These are phyloP conservation scores for Parasteatoda tepidariorum DNA, from an alignment of 1,140 invertebrate species.

Conservation along the genomic window DNA sequence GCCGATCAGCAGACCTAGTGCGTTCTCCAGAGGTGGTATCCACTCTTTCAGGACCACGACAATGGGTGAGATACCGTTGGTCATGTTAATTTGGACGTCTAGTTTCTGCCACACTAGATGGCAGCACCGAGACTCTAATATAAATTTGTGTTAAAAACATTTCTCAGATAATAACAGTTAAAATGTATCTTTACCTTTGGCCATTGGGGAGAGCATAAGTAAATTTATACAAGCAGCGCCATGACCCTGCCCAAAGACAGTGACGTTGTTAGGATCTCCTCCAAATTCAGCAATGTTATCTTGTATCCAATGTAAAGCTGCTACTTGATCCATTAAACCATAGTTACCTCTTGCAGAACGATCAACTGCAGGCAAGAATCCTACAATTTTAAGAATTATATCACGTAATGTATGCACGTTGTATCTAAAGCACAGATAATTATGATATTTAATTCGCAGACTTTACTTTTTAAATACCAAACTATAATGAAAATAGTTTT, in stretches of 20 bases:
- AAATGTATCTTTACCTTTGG: conserved; percentile 84
- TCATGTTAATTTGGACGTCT: too few relatives aligned
- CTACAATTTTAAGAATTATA: conserved; percentile 70
- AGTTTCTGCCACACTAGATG: too few relatives aligned
- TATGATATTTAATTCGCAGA: too few relatives aligned
- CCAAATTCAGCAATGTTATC: too few relatives aligned
- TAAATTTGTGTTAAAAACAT: too few relatives aligned
- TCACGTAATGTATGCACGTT: background rate
- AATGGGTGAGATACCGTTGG: too few relatives aligned
- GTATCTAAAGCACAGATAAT: background rate
- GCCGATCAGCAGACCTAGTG: too few relatives aligned
- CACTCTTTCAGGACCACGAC: too few relatives aligned
- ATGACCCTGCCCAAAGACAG: conserved; percentile 92
- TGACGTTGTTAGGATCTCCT: conserved; percentile 92
- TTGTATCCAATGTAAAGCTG: conserved; percentile 91
- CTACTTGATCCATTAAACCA: conserved; percentile 94
- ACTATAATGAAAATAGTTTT: too few relatives aligned
- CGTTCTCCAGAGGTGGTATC: too few relatives aligned
- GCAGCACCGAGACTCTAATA: too few relatives aligned
- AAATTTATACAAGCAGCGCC: conserved; percentile 96
- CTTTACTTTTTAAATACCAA: too few relatives aligned
- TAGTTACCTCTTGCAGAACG: conserved; percentile 91
- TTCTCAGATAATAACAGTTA: background rate
- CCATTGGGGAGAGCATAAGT: conserved; percentile 90
- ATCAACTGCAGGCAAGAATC: conserved; percentile 85